phyloP scores from a whole-genome alignment of 2,888 invertebrate species.

The Scotopteryx bipunctaria region DNA sequence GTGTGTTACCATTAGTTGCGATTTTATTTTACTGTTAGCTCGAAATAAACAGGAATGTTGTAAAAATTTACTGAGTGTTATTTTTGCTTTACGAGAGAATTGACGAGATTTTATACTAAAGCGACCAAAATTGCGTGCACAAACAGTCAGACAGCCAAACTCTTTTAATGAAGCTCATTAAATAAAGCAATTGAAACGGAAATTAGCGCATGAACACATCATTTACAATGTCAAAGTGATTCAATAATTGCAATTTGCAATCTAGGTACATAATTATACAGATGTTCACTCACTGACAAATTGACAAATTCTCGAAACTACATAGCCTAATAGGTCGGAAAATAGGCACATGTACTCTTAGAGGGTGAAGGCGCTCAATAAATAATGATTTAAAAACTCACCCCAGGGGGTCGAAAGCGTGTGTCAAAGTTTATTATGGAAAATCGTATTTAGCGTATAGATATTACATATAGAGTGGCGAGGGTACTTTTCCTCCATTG shows the following conservation, averaged over 20 bases:
- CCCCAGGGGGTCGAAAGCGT: too few species aligned
- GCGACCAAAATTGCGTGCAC: background rate
- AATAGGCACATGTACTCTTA: too few species aligned
- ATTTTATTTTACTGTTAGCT: constrained; percentile 7
- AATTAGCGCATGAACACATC: constrained; percentile 13
- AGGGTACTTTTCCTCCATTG: too few species aligned
- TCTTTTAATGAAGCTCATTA: constrained; percentile 25
- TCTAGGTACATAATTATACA: too few species aligned
- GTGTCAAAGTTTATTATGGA: too few species aligned
- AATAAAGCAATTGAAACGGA: constrained; percentile 21
- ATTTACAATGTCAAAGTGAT: constrained; percentile 17
- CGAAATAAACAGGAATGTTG: background rate
- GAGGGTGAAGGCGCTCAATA: too few species aligned
- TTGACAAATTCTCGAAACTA: too few species aligned
- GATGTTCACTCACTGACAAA: too few species aligned
- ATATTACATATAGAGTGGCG: too few species aligned
- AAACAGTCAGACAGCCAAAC: constrained; percentile 17
- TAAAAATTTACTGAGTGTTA: background rate
- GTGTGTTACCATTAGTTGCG: background rate
- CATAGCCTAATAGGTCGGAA: too few species aligned
- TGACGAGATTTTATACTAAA: background rate
- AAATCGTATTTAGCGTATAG: too few species aligned
- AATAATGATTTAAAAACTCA: too few species aligned
- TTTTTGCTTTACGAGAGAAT: background rate
- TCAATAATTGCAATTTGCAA: constrained; percentile 6